Conservation (phyloP, 2,888 invertebrate species). For the Mechanitis mazaeus region DNA sequence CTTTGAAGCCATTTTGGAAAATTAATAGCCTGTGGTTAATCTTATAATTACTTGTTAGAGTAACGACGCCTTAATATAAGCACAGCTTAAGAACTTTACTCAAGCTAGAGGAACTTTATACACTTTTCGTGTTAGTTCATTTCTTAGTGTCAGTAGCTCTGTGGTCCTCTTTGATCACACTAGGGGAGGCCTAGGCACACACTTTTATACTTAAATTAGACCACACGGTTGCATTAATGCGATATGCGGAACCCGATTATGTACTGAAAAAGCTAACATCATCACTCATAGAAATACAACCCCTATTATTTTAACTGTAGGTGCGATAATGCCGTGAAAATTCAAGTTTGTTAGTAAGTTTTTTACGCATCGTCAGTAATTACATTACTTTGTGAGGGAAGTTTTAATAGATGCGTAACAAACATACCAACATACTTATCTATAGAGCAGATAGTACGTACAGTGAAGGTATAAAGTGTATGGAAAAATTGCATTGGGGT, state of each 20-base stretch:
- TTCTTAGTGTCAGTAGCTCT: constrained; percentile 13
- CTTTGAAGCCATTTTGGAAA: too few species aligned
- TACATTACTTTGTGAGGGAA: constrained; percentile 19
- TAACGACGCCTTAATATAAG: not conserved
- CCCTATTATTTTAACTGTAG: not conserved
- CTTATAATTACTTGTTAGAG: too few species aligned
- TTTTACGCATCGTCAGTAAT: constrained; percentile 18
- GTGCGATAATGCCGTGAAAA: not conserved
- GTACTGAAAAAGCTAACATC: constrained; percentile 29
- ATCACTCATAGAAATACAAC: constrained; percentile 16
- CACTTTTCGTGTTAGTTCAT: not conserved
- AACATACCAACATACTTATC: constrained; percentile 6
- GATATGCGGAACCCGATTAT: constrained; percentile 29
- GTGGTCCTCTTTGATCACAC: constrained; percentile 42
- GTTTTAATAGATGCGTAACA: constrained; percentile 20
- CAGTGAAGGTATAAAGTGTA: too few species aligned
- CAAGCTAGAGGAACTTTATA: not conserved
- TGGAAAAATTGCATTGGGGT: too few species aligned
- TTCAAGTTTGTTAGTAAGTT: constrained; percentile 6
- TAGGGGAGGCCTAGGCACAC: constrained; percentile 44
- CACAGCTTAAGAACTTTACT: not conserved
- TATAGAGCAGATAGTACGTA: not conserved
- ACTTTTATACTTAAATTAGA: constrained; percentile 61
- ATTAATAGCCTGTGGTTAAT: too few species aligned
- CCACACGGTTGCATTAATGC: constrained; percentile 54